phyloP scores from a whole-genome alignment of 2,113 vertebrate genomes.

The Rhegmatorhina hoffmannsi region DNA sequence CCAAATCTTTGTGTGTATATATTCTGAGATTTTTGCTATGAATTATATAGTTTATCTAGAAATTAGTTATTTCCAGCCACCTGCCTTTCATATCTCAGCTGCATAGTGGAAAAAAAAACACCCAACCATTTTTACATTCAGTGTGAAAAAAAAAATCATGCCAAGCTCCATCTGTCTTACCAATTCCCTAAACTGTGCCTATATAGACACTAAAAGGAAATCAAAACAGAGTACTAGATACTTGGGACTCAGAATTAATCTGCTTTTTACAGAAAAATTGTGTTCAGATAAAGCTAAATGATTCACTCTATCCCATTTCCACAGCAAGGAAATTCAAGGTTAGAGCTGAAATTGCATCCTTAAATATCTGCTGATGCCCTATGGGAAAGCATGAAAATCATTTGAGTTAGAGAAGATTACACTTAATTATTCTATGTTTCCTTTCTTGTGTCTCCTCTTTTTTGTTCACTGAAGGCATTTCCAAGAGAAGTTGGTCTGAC shows the following conservation, averaged over 20 bases:
- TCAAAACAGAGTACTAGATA: constrained; percentile 56
- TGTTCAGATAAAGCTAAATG: constrained; percentile 43
- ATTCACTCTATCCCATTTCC: not conserved
- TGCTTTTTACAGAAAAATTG: constrained; percentile 49
- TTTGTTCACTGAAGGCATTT: not conserved
- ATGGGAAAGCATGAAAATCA: constrained; percentile 19
- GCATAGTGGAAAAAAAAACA: not conserved
- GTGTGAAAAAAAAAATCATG: not conserved
- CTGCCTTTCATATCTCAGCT: constrained; percentile 40
- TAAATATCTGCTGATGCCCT: constrained; percentile 30
- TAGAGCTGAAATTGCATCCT: constrained; percentile 23
- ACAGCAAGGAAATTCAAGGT: constrained; percentile 49
- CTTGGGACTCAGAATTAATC: constrained; percentile 42
- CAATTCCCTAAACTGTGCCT: constrained; percentile 46
- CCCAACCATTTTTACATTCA: constrained; percentile 31
- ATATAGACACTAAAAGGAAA: constrained; percentile 45
- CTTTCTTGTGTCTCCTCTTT: not conserved
- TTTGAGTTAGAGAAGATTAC: constrained; percentile 7
- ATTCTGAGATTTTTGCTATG: not conserved
- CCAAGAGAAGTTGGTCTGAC: not conserved
- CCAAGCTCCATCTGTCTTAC: constrained; percentile 53
- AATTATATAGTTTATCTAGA: constrained; percentile 5
- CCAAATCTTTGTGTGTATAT: not conserved
- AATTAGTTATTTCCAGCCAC: constrained; percentile 33
- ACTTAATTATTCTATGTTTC: constrained; percentile 32